phyloP scores from a whole-genome alignment of 2,888 invertebrate genomes.

The Phragmatobia fuliginosa region DNA sequence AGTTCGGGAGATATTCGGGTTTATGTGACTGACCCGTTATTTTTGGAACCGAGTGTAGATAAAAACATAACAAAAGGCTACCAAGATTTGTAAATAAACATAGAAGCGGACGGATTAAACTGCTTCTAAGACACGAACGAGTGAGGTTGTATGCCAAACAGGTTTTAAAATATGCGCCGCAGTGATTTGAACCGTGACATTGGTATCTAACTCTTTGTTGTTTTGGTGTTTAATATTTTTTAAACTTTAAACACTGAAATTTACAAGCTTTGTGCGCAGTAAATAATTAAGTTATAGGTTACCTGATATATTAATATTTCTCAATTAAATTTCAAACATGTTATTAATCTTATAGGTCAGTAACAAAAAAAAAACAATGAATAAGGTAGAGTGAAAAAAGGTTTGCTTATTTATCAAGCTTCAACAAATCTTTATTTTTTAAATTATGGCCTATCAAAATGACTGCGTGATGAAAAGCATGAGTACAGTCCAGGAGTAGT shows the following conservation, averaged over 20 bases:
- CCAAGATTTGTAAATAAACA: slow-evolving; percentile 21
- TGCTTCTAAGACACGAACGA: slow-evolving; percentile 33
- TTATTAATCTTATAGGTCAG: neutral
- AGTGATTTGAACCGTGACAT: slow-evolving; percentile 36
- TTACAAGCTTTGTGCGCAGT: too few species aligned
- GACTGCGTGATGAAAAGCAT: too few species aligned
- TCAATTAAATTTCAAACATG: neutral
- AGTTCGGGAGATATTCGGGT: too few species aligned
- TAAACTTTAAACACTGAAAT: too few species aligned
- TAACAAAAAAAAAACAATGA: too few species aligned
- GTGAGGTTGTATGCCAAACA: slow-evolving; percentile 32
- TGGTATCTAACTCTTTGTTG: slow-evolving; percentile 28
- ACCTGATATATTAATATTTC: neutral
- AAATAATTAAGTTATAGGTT: neutral
- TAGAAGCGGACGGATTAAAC: slow-evolving; percentile 32
- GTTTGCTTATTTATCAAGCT: too few species aligned
- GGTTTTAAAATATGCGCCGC: slow-evolving; percentile 29
- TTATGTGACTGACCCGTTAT: too few species aligned
- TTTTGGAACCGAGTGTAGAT: too few species aligned
- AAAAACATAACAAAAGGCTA: slow-evolving; percentile 13
- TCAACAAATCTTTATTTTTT: too few species aligned
- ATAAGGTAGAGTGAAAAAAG: too few species aligned
- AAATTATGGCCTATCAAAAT: too few species aligned
- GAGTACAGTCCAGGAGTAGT: too few species aligned
- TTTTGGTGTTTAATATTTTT: slow-evolving; percentile 20